These are phyloP conservation scores for Protomyctophum bolini DNA, from an alignment of 2,113 vertebrate genomes.

Conservation along the genomic window DNA sequence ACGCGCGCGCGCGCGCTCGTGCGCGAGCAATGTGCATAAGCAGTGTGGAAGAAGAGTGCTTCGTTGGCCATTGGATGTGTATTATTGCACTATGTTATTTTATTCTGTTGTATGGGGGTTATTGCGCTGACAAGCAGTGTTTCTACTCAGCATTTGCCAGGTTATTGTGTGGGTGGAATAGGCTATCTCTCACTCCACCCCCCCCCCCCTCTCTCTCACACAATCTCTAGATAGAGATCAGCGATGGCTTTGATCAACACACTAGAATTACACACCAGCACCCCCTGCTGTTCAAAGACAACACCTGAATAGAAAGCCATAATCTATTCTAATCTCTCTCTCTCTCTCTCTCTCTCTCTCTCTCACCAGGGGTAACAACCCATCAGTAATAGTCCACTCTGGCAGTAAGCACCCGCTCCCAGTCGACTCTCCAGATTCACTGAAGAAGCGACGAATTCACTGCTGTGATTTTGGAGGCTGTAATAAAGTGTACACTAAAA, in stretches of 20 bases:
- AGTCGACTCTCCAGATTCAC: slow-evolving; percentile 90
- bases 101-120: too few relatives aligned
- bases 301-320: not conserved
- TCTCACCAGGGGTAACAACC: slow-evolving; percentile 82
- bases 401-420: slow-evolving; percentile 86
- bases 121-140: not conserved
- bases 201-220: too few relatives aligned
- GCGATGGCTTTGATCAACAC: too few relatives aligned
- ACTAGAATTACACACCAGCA: not conserved
- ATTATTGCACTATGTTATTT: too few relatives aligned
- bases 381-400: slow-evolving; percentile 92
- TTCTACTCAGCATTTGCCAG: too few relatives aligned
- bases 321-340: not conserved
- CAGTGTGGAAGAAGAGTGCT: too few relatives aligned
- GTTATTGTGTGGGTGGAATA: too few relatives aligned
- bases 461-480: slow-evolving; percentile 94
- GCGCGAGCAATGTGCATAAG: not conserved
- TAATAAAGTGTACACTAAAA: slow-evolving; percentile 99
- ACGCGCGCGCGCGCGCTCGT: not conserved
- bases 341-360: slow-evolving; percentile 13
- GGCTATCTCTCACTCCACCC: too few relatives aligned
- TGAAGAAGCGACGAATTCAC: slow-evolving; percentile 93
- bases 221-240: too few relatives aligned
- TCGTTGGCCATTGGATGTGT: too few relatives aligned
- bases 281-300: slow-evolving; percentile 34